Evolutionary conservation across 1,140 invertebrate genomes (phyloP).

Genomic region (Drosophila punjabiensis): DNA sequence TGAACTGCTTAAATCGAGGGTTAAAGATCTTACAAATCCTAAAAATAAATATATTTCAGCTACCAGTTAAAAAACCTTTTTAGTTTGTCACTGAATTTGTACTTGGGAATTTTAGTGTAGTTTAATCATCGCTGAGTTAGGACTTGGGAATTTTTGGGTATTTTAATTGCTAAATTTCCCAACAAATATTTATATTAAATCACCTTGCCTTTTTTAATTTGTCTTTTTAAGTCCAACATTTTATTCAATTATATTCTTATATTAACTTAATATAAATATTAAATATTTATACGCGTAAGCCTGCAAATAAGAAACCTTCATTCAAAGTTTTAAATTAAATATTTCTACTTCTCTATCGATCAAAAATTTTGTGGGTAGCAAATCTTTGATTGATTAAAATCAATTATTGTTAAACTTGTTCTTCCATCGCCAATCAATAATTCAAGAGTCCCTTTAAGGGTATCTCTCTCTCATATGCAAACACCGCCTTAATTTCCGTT

Average conservation of each 20-base stretch:
- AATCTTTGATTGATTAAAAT: slow-evolving; percentile 36
- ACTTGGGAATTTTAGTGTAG: neutral
- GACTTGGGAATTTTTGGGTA: neutral
- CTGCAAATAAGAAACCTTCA: neutral
- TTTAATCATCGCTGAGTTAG: neutral
- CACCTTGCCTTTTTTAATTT: too few species aligned
- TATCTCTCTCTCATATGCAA: slow-evolving; percentile 30
- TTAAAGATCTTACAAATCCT: neutral
- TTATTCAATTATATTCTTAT: too few species aligned
- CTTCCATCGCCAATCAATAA: slow-evolving; percentile 31
- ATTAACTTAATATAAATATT: too few species aligned
- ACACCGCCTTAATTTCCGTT: slow-evolving; percentile 26
- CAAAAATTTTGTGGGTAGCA: slow-evolving; percentile 20
- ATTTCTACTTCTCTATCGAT: slow-evolving; percentile 23
- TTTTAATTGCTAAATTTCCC: neutral
- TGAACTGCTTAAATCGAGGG: too few species aligned
- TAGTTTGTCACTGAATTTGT: neutral
- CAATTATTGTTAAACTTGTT: slow-evolving; percentile 28
- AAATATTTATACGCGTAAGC: neutral
- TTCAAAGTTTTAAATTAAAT: slow-evolving; percentile 1
- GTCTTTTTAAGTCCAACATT: too few species aligned
- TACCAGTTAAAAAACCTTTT: neutral
- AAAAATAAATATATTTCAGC: neutral
- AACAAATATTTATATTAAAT: neutral
- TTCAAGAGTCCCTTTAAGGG: slow-evolving; percentile 14